Percentiles rank a stretch among this genome's conserved stretches.
phyloP scores from a whole-genome alignment of 1,140 invertebrate genomes.

The Euura saliciscinereae region DNA sequence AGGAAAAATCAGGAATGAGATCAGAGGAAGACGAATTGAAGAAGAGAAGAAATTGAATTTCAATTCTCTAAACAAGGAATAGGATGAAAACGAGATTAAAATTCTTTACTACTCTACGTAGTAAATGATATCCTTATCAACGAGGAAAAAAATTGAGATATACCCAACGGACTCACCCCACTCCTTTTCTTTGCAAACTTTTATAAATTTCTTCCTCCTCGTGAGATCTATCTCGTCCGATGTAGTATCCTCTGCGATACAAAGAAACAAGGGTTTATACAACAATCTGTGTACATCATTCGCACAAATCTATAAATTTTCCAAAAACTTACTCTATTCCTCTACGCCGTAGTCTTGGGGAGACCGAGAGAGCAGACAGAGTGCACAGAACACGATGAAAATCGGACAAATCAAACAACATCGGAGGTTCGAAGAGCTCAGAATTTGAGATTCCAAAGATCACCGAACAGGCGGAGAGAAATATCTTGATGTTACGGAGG shows the following conservation, averaged over 20 bases:
- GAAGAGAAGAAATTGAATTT: no score
- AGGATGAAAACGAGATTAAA: no score
- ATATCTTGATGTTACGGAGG: slow-evolving; percentile 91
- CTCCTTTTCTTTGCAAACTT: slow-evolving; percentile 69
- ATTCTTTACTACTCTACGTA: no score
- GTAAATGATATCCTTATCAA: no score
- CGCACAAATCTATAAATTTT: no score
- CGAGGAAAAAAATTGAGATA: no score
- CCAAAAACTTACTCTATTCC: slow-evolving; percentile 75
- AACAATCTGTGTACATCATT: neutral
- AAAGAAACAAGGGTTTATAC: no score
- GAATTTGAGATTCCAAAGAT: slow-evolving; percentile 80
- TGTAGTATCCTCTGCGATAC: slow-evolving; percentile 74
- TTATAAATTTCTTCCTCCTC: slow-evolving; percentile 87
- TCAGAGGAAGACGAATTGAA: no score
- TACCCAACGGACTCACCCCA: slow-evolving; percentile 62
- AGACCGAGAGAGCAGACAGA: slow-evolving; percentile 84
- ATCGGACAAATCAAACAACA: slow-evolving; percentile 93
- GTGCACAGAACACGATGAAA: slow-evolving; percentile 92
- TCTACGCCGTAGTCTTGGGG: slow-evolving; percentile 66
- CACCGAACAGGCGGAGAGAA: slow-evolving; percentile 83
- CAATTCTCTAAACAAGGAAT: no score
- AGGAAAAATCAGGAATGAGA: no score
- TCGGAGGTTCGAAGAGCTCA: slow-evolving; percentile 91
- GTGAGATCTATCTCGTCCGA: slow-evolving; percentile 75